These are phyloP conservation scores for Epizoanthus rinbou DNA, from an alignment of 92 coral and sea anemone genomes.

Conservation along the genomic window DNA sequence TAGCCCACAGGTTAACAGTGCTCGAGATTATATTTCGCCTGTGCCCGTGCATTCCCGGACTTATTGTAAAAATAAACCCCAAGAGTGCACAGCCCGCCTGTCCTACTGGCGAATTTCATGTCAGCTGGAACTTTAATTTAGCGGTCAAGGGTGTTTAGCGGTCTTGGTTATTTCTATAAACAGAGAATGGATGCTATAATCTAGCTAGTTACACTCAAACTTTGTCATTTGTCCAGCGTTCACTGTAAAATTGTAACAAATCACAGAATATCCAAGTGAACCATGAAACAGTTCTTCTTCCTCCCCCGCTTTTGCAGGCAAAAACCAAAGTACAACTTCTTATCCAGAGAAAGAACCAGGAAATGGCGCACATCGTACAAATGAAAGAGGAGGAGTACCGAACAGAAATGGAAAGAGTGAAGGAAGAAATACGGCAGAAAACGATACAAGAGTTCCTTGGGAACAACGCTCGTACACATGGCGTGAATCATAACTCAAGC, in stretches of 20 bases:
- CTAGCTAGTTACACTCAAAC: no score
- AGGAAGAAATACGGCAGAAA: background rate
- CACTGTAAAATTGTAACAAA: background rate
- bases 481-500: background rate
- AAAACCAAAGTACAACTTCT: slow-evolving; percentile 28
- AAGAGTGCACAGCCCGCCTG: no score
- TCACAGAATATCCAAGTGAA: background rate
- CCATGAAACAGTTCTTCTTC: background rate
- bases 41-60: no score
- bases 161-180: no score
- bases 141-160: no score
- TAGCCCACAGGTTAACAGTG: no score
- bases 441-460: background rate
- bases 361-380: slow-evolving; percentile 14
- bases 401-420: slow-evolving; percentile 8
- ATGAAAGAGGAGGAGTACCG: background rate
- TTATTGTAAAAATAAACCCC: no score
- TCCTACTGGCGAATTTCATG: no score
- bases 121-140: no score
- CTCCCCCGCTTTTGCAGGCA: slow-evolving; percentile 4
- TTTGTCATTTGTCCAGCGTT: no score
- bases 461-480: background rate
- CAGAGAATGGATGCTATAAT: no score
- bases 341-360: slow-evolving; percentile 24
- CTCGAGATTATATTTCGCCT: no score